phyloP scores from a whole-genome alignment of 2,113 vertebrate genomes.

The Lucifuga dentata region DNA sequence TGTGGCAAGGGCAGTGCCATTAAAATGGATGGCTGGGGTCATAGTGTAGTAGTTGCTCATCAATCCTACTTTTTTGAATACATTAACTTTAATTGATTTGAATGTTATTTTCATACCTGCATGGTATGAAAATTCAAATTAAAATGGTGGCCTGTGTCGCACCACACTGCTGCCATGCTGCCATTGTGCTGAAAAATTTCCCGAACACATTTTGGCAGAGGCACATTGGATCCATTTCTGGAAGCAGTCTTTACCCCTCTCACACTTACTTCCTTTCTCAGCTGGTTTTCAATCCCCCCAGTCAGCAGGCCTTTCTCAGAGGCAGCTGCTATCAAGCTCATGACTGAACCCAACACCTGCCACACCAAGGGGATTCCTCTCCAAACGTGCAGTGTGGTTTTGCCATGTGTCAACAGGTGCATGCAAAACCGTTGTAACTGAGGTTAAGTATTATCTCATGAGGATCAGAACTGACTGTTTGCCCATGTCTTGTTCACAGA shows the following conservation, averaged over 20 bases:
- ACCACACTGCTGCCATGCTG: not conserved
- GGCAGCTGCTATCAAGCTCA: conserved; percentile 61
- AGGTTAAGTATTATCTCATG: not conserved
- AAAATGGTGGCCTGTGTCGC: not conserved
- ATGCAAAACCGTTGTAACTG: not conserved
- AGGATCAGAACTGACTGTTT: not conserved
- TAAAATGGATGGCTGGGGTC: too few relatives aligned
- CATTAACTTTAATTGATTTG: too few relatives aligned
- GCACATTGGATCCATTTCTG: conserved; percentile 53
- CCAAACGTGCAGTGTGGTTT: conserved; percentile 22
- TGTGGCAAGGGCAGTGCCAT: too few relatives aligned
- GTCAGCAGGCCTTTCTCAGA: conserved; percentile 63
- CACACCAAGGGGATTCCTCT: conserved; percentile 31
- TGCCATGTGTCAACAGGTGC: conserved; percentile 22
- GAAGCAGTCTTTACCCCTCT: conserved; percentile 25
- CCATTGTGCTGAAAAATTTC: not conserved
- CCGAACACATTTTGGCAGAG: conserved; percentile 15
- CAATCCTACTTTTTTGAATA: too few relatives aligned
- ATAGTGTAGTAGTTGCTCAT: too few relatives aligned
- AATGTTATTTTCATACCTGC: too few relatives aligned
- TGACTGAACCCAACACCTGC: conserved; percentile 60
- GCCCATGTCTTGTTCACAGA: conserved; percentile 78
- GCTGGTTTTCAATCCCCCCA: conserved; percentile 47
- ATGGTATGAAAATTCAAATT: not conserved
- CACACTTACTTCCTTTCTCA: conserved; percentile 46